Percentiles rank a stretch among this genome's conserved stretches.
These are phyloP conservation scores for Anticlea derivata DNA, from an alignment of 2,888 invertebrate genomes.

Conservation along the genomic window DNA sequence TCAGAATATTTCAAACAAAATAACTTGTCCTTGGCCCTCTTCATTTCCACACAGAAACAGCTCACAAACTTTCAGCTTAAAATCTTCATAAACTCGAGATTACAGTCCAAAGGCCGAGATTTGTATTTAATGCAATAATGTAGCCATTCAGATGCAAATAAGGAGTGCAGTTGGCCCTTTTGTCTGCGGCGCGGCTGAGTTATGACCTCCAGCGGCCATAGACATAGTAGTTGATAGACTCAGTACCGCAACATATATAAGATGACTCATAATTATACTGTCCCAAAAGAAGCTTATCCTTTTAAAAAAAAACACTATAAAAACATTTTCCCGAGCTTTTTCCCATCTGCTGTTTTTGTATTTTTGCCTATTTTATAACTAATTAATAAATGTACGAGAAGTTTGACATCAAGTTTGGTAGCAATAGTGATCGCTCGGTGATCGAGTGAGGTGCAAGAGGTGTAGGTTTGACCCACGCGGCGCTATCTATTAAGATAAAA, in stretches of 20 bases:
- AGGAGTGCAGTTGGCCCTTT: constrained; percentile 45
- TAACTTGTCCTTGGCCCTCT: constrained; percentile 1
- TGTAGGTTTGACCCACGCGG: too few species aligned
- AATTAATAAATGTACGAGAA: too few species aligned
- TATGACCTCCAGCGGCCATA: constrained; percentile 36
- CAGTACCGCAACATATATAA: constrained; percentile 11
- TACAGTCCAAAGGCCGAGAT: constrained; percentile 39
- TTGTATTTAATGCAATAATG: constrained; percentile 62
- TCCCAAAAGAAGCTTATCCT: too few species aligned
- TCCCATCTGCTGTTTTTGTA: too few species aligned
- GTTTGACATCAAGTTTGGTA: too few species aligned
- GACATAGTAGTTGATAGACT: background rate
- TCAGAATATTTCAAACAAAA: background rate
- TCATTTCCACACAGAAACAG: background rate
- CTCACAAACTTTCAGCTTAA: constrained; percentile 20
- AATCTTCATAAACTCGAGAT: constrained; percentile 27
- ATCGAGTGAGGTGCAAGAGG: too few species aligned
- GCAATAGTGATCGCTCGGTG: too few species aligned
- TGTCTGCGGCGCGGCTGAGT: constrained; percentile 48
- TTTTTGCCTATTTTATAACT: too few species aligned
- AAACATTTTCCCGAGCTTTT: too few species aligned
- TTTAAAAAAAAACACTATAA: too few species aligned
- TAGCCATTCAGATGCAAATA: constrained; percentile 55
- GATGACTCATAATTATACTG: too few species aligned
- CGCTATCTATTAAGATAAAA: too few species aligned